These are phyloP conservation scores for Diabrotica virgifera DNA, from an alignment of 1,140 invertebrate genomes.

Conservation along the genomic window DNA sequence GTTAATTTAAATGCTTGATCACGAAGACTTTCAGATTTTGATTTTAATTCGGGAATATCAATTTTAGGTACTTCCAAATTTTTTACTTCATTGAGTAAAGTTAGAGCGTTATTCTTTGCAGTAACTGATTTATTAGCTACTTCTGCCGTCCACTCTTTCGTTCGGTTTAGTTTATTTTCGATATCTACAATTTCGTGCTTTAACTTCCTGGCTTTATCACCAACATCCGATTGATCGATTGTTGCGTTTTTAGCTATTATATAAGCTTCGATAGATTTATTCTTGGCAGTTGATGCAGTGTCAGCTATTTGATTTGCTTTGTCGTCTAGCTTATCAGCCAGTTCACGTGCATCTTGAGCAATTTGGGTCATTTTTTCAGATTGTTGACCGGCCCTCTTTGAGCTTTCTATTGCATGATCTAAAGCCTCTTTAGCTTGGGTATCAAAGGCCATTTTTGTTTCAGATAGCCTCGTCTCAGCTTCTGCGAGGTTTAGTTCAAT, in stretches of 20 bases:
- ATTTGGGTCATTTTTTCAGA: slow-evolving; percentile 88
- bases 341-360: slow-evolving; percentile 75
- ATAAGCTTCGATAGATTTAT: slow-evolving; percentile 78
- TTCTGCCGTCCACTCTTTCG: slow-evolving; percentile 66
- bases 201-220: slow-evolving; percentile 62
- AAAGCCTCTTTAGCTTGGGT: slow-evolving; percentile 77
- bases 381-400: slow-evolving; percentile 84
- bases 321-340: slow-evolving; percentile 74
- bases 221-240: slow-evolving; percentile 44
- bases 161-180: slow-evolving; percentile 65
- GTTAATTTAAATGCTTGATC: slow-evolving; percentile 48
- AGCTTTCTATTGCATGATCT: slow-evolving; percentile 74
- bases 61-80: slow-evolving; percentile 71
- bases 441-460: slow-evolving; percentile 71
- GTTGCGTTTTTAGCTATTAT: slow-evolving; percentile 73
- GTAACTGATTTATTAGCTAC: slow-evolving; percentile 67
- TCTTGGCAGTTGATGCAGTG: slow-evolving; percentile 75
- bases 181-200: slow-evolving; percentile 57
- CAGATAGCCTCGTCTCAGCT: slow-evolving; percentile 49
- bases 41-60: slow-evolving; percentile 67
- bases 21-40: slow-evolving; percentile 61
- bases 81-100: slow-evolving; percentile 72
- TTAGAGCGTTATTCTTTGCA: slow-evolving; percentile 77
- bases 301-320: slow-evolving; percentile 76
- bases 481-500: slow-evolving; percentile 33